A percentile compares a stretch with the other conserved stretches of the same genome.
Conservation (phyloP, 2,888 invertebrate species). For the Epinotia demarniana region DNA sequence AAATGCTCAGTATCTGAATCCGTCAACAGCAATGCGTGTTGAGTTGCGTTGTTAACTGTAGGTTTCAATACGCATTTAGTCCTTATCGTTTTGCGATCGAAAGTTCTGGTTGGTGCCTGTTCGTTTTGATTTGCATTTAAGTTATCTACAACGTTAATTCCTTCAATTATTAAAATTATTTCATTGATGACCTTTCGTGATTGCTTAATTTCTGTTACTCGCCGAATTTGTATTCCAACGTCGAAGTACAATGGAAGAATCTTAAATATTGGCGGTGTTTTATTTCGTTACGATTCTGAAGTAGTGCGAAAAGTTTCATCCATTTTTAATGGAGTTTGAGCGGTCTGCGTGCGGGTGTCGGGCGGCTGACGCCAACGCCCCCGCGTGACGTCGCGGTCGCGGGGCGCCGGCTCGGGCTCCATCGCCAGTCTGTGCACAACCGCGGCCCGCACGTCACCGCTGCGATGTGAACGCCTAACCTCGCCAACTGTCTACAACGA, state of each 20-base stretch:
- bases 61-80: slow-evolving; percentile 27
- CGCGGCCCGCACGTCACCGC: slow-evolving; percentile 82
- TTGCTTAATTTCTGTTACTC: background rate
- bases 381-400: slow-evolving; percentile 48
- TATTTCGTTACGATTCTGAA: slow-evolving; percentile 1
- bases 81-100: slow-evolving; percentile 17
- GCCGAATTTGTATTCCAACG: background rate
- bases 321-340: slow-evolving; percentile 19
- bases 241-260: slow-evolving; percentile 14
- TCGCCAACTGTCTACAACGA: slow-evolving; percentile 78
- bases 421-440: slow-evolving; percentile 78
- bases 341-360: slow-evolving; percentile 32
- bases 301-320: slow-evolving; percentile 26
- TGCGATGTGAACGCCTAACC: slow-evolving; percentile 82
- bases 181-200: background rate
- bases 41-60: slow-evolving; percentile 49
- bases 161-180: background rate
- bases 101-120: background rate
- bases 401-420: slow-evolving; percentile 53
- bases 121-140: slow-evolving; percentile 2
- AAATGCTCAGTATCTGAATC: slow-evolving; percentile 52
- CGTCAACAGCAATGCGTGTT: slow-evolving; percentile 57
- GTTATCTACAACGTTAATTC: background rate
- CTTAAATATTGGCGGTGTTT: background rate
- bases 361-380: slow-evolving; percentile 72